phyloP scores from a whole-genome alignment of 2,113 vertebrate genomes.

The Psettodes erumei region DNA sequence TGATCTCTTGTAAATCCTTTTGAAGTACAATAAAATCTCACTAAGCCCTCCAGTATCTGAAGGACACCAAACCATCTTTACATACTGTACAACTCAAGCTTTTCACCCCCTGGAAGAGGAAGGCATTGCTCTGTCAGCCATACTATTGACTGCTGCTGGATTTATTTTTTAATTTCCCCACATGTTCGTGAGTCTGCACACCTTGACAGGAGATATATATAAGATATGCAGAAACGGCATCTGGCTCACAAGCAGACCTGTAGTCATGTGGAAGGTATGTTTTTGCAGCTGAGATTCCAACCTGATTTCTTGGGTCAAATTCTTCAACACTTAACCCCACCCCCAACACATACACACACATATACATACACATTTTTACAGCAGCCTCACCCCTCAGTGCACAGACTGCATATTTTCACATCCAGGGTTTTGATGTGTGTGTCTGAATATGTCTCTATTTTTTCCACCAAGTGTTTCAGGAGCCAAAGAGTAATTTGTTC shows the following conservation, averaged over 20 bases:
- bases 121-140: slow-evolving; percentile 4
- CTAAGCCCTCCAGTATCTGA: slow-evolving; percentile 28
- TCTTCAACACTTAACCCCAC: slow-evolving; percentile 67
- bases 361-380: slow-evolving; percentile 28
- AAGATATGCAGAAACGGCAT: slow-evolving; percentile 73
- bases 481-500: slow-evolving; percentile 41
- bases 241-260: slow-evolving; percentile 69
- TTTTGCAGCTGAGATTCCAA: slow-evolving; percentile 83
- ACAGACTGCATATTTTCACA: slow-evolving; percentile 67
- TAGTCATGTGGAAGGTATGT: slow-evolving; percentile 81
- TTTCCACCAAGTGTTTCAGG: slow-evolving; percentile 24
- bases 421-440: slow-evolving; percentile 50
- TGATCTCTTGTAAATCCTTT: slow-evolving; percentile 44
- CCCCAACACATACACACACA: slow-evolving; percentile 29
- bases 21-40: slow-evolving; percentile 30
- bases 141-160: slow-evolving; percentile 7
- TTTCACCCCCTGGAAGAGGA: slow-evolving; percentile 14
- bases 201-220: slow-evolving; percentile 70
- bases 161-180: slow-evolving; percentile 51
- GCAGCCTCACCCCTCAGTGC: slow-evolving; percentile 45
- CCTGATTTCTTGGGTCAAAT: slow-evolving; percentile 77
- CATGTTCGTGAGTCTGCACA: slow-evolving; percentile 49
- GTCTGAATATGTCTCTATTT: slow-evolving; percentile 46
- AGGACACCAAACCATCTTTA: slow-evolving; percentile 23
- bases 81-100: slow-evolving; percentile 6